Evolutionary conservation across 2,113 vertebrate species (phyloP).

Genomic region (Edolisoma coerulescens): DNA sequence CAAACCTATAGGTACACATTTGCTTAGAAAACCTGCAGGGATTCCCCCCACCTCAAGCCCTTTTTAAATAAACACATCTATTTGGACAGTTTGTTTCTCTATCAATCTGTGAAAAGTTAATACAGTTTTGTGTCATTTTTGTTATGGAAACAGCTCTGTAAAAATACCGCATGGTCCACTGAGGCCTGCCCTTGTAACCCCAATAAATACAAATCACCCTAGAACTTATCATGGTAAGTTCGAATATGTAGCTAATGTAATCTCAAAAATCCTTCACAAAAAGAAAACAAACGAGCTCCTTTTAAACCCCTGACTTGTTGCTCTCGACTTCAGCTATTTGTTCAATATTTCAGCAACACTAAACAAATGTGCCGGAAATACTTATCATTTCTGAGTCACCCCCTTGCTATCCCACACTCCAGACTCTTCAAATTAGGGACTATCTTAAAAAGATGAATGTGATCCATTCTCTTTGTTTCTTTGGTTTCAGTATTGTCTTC

Average conservation of each 20-base stretch:
- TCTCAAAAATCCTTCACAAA: constrained; percentile 53
- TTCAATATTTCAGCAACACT: constrained; percentile 34
- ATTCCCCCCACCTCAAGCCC: background rate
- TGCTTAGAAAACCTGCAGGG: background rate
- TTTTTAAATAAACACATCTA: background rate
- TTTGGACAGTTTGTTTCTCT: constrained; percentile 36
- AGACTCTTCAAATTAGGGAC: constrained; percentile 1
- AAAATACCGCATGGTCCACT: constrained; percentile 22
- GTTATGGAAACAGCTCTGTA: constrained; percentile 35
- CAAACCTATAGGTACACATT: background rate
- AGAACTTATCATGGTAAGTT: constrained; percentile 32
- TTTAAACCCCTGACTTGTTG: constrained; percentile 24
- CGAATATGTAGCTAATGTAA: constrained; percentile 54
- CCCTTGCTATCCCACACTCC: background rate
- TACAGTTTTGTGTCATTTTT: constrained; percentile 31
- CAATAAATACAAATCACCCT: constrained; percentile 54
- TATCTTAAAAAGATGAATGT: background rate
- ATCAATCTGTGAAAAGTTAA: constrained; percentile 46
- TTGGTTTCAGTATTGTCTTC: background rate
- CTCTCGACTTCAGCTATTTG: constrained; percentile 51
- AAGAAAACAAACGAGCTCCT: constrained; percentile 54
- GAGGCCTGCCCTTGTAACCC: constrained; percentile 43
- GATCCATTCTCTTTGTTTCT: background rate
- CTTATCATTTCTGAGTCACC: constrained; percentile 15
- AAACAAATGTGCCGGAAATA: constrained; percentile 42